These are phyloP conservation scores for Myiopsitta monachus DNA, from an alignment of 2,113 vertebrate species.

Conservation along the genomic window DNA sequence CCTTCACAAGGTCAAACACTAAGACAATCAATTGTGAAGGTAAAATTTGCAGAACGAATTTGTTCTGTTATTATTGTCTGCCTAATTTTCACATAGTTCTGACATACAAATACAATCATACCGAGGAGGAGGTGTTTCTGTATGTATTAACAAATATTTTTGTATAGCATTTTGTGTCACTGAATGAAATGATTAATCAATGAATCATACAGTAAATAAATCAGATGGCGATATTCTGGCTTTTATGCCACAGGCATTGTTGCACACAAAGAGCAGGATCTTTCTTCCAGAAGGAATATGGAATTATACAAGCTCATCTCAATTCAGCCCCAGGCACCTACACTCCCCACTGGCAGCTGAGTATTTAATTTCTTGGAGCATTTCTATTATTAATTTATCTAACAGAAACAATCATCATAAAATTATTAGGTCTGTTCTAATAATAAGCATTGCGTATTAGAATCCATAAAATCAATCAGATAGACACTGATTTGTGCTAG, in stretches of 20 bases:
- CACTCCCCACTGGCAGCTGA: not conserved
- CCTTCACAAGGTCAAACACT: not conserved
- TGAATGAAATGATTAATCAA: constrained; percentile 54
- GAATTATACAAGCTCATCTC: constrained; percentile 7
- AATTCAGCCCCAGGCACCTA: constrained; percentile 17
- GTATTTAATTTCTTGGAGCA: constrained; percentile 38
- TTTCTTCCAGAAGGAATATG: not conserved
- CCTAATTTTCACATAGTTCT: not conserved
- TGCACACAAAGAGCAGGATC: not conserved
- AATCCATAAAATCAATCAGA: not conserved
- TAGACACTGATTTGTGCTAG: not conserved
- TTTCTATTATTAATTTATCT: constrained; percentile 48
- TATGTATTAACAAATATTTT: not conserved
- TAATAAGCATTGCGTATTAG: constrained; percentile 2
- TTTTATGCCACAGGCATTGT: not conserved
- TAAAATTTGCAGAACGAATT: not conserved
- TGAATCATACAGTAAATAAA: constrained; percentile 35
- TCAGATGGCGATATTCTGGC: not conserved
- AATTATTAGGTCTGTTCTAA: not conserved
- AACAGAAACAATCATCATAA: constrained; percentile 11
- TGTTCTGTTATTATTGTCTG: not conserved
- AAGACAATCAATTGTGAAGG: not conserved
- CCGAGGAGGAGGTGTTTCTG: not conserved
- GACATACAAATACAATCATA: rapidly evolving
- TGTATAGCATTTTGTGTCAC: not conserved